These are phyloP conservation scores for Toxotes chatareus DNA, from an alignment of 2,113 vertebrate genomes.

Conservation along the genomic window DNA sequence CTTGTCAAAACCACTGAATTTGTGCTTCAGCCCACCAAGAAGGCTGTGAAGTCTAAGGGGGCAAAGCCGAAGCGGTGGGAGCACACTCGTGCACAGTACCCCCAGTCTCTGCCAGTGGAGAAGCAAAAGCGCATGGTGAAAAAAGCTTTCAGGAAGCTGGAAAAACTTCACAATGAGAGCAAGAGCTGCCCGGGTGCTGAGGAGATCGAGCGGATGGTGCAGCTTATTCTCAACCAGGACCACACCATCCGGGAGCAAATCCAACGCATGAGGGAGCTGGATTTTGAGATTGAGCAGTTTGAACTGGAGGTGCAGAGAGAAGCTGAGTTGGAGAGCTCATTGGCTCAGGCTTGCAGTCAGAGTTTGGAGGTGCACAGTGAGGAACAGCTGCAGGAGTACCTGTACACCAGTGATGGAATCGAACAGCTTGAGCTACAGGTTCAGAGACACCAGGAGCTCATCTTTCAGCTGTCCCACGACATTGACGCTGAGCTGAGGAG, in stretches of 20 bases:
- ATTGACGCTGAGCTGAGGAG: constrained; percentile 89
- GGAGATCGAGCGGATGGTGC: constrained; percentile 90
- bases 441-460: constrained; percentile 86
- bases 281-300: constrained; percentile 89
- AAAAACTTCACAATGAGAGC: constrained; percentile 90
- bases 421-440: constrained; percentile 88
- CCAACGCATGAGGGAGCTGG: constrained; percentile 89
- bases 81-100: constrained; percentile 77
- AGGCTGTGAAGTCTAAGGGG: constrained; percentile 84
- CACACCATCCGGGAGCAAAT: constrained; percentile 94
- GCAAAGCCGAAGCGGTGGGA: constrained; percentile 86
- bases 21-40: constrained; percentile 86
- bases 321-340: constrained; percentile 4
- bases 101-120: constrained; percentile 89
- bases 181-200: constrained; percentile 77
- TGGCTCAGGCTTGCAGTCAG: constrained; percentile 51
- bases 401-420: constrained; percentile 83
- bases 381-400: constrained; percentile 81
- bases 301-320: constrained; percentile 83
- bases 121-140: constrained; percentile 94
- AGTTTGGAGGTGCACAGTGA: constrained; percentile 57
- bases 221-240: constrained; percentile 94
- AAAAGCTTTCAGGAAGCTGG: constrained; percentile 94
- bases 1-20: constrained; percentile 91
- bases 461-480: constrained; percentile 88